Conservation (phyloP, 2,113 vertebrate species). For the Dendropsophus ebraccatus region DNA sequence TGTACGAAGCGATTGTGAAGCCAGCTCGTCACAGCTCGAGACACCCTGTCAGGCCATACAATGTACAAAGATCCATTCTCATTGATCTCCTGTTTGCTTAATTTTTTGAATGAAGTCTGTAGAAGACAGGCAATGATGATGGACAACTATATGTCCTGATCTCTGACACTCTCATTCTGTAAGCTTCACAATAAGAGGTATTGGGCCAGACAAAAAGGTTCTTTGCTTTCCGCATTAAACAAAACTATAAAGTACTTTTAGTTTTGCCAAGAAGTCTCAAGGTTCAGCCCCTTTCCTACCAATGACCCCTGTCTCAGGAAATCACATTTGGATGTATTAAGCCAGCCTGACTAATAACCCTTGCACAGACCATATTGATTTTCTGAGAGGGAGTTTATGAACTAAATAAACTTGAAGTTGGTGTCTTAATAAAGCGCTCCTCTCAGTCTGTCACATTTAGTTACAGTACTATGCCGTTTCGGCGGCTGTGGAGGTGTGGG, state of each 20-base stretch:
- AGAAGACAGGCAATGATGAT: slow-evolving; percentile 17
- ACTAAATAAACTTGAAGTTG: slow-evolving; percentile 90
- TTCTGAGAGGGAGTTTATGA: slow-evolving; percentile 87
- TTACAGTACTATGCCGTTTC: slow-evolving; percentile 81
- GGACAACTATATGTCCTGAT: slow-evolving; percentile 54
- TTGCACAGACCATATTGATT: slow-evolving; percentile 86
- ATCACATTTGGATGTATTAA: slow-evolving; percentile 83
- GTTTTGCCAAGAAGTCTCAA: slow-evolving; percentile 2
- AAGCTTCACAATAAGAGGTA: background rate
- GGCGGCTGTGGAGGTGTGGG: slow-evolving; percentile 63
- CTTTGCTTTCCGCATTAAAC: background rate
- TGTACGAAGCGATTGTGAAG: background rate
- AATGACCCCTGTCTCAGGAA: slow-evolving; percentile 73
- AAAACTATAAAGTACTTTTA: slow-evolving; percentile 6
- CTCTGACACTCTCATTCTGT: background rate
- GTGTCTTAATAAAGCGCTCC: slow-evolving; percentile 88
- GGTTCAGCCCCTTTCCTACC: slow-evolving; percentile 67
- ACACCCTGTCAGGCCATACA: slow-evolving; percentile 27
- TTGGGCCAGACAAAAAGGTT: background rate
- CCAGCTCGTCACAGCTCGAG: background rate
- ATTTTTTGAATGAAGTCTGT: slow-evolving; percentile 56
- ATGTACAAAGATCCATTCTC: slow-evolving; percentile 34
- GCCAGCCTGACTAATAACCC: slow-evolving; percentile 86
- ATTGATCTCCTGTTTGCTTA: slow-evolving; percentile 42
- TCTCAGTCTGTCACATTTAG: slow-evolving; percentile 86